Percentiles rank a stretch among this genome's conserved stretches.
phyloP scores from a whole-genome alignment of 2,888 invertebrate species.

The Cenopis cana region DNA sequence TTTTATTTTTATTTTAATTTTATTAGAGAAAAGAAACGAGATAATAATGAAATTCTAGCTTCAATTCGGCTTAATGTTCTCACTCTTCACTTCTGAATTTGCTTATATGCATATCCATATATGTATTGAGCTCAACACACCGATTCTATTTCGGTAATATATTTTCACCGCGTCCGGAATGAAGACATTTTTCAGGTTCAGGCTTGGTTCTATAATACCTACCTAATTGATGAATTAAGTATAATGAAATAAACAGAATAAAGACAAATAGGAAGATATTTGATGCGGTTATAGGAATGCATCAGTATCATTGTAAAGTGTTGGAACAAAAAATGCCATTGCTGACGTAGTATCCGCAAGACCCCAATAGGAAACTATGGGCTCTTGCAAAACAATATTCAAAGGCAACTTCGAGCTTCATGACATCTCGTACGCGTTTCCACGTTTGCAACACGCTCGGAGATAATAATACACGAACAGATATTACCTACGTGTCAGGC shows the following conservation, averaged over 20 bases:
- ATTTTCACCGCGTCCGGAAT: too few relatives aligned
- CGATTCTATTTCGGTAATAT: too few relatives aligned
- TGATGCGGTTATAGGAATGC: neutral
- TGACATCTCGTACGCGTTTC: conserved; percentile 39
- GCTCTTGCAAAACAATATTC: conserved; percentile 38
- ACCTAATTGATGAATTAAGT: too few relatives aligned
- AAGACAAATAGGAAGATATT: neutral
- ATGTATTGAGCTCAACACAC: too few relatives aligned
- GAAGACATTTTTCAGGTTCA: too few relatives aligned
- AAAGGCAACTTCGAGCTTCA: conserved; percentile 31
- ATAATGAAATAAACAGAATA: neutral
- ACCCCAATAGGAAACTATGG: conserved; percentile 25
- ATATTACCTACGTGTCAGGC: conserved; percentile 36
- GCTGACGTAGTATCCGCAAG: conserved; percentile 3
- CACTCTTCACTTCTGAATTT: neutral
- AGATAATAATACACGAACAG: conserved; percentile 31
- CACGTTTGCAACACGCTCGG: conserved; percentile 30
- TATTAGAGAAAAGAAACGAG: too few relatives aligned
- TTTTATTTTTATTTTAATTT: too few relatives aligned
- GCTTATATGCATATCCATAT: neutral
- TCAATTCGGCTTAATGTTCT: neutral
- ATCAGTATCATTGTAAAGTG: neutral
- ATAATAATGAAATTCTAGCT: too few relatives aligned
- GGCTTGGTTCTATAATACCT: neutral
- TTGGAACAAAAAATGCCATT: conserved; percentile 10